These are phyloP conservation scores for Lamprotornis superbus DNA, from an alignment of 2,113 vertebrate species.

Conservation along the genomic window DNA sequence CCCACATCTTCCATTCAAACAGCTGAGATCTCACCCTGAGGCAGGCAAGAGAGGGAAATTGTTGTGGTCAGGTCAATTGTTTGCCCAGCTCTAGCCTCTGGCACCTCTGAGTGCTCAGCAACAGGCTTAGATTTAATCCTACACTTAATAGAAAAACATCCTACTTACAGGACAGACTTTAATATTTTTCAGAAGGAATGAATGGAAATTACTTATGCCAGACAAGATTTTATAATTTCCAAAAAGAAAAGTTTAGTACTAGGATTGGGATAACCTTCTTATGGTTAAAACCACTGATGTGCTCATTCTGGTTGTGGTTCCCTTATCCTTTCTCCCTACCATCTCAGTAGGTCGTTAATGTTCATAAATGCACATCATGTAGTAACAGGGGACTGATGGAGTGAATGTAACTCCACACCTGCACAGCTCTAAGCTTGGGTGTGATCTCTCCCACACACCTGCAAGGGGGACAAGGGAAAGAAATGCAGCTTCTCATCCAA, in stretches of 20 bases:
- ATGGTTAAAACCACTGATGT: not conserved
- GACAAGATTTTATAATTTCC: not conserved
- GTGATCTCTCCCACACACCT: rapidly evolving
- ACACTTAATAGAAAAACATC: not conserved
- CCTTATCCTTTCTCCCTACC: not conserved
- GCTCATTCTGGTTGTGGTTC: not conserved
- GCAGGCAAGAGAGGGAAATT: not conserved
- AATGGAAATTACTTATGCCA: not conserved
- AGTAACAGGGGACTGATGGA: rapidly evolving
- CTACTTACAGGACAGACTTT: not conserved
- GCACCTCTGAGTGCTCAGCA: not conserved
- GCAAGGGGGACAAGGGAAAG: not conserved
- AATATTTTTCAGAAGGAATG: not conserved
- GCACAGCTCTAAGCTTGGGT: rapidly evolving
- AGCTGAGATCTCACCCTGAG: rapidly evolving
- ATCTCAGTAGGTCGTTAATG: not conserved
- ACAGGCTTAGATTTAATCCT: not conserved
- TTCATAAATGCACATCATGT: not conserved
- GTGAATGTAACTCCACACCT: not conserved
- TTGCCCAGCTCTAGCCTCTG: not conserved
- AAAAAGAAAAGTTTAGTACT: not conserved
- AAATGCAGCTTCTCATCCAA: not conserved
- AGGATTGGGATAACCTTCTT: not conserved
- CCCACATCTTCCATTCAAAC: not conserved
- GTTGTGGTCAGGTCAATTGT: rapidly evolving